Conservation (phyloP, 2,113 vertebrate genomes). For the Anguilla japonica region DNA sequence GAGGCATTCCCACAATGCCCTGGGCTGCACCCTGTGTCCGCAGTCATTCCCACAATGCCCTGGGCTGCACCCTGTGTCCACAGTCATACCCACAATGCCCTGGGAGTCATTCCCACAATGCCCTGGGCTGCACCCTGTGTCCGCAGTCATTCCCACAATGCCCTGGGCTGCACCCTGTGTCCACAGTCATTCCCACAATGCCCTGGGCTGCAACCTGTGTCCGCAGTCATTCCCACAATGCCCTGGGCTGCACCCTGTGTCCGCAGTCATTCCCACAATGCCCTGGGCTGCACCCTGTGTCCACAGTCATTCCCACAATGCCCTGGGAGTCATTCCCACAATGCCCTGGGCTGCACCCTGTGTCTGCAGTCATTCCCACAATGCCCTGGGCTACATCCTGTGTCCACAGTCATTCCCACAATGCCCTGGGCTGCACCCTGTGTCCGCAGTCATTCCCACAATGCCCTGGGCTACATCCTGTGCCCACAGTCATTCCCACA, state of each 20-base stretch:
- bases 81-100: constrained; percentile 31
- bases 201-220: constrained; percentile 17
- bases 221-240: constrained; percentile 27
- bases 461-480: constrained; percentile 13
- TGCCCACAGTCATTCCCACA: constrained; percentile 29
- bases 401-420: constrained; percentile 23
- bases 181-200: constrained; percentile 24
- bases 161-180: no score
- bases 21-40: background rate
- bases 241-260: constrained; percentile 17
- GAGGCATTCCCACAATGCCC: constrained; percentile 32
- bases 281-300: constrained; percentile 17
- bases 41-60: constrained; percentile 32
- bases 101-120: constrained; percentile 28
- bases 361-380: constrained; percentile 33
- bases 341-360: constrained; percentile 17
- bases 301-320: constrained; percentile 26
- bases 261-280: constrained; percentile 26
- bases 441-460: constrained; percentile 30
- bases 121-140: constrained; percentile 23
- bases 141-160: no score
- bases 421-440: constrained; percentile 10
- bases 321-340: constrained; percentile 31
- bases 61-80: background rate
- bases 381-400: no score